Evolutionary conservation across 2,888 invertebrate genomes (phyloP).

Genomic region (Noctua comes): DNA sequence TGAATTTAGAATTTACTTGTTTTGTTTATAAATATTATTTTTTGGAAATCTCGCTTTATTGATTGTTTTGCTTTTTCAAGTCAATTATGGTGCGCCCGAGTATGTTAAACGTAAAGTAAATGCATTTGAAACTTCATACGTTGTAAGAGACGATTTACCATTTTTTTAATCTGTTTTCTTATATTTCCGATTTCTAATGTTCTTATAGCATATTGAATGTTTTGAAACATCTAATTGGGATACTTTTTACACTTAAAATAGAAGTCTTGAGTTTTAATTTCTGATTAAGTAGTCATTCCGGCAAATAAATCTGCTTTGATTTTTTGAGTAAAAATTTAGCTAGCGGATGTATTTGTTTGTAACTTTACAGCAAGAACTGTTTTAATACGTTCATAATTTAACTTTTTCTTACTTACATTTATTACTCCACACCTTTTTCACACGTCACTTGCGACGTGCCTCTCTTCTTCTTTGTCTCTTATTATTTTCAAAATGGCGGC

Average conservation of each 20-base stretch:
- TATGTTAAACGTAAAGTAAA: slow-evolving; percentile 72
- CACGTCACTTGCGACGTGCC: not conserved
- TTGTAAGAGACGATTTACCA: slow-evolving; percentile 69
- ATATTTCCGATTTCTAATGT: not conserved
- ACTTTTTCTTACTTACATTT: not conserved
- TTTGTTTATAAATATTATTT: slow-evolving; percentile 59
- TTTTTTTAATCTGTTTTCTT: not conserved
- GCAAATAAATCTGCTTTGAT: not conserved
- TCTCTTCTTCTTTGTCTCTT: no score
- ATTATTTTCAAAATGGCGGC: slow-evolving; percentile 13
- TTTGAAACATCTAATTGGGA: not conserved
- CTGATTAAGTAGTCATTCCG: no score
- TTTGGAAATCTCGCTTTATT: slow-evolving; percentile 62
- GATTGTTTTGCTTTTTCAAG: slow-evolving; percentile 78
- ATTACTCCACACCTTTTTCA: not conserved
- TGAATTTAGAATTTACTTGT: slow-evolving; percentile 57
- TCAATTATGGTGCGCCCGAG: slow-evolving; percentile 88
- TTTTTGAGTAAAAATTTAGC: slow-evolving; percentile 2
- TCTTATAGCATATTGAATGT: not conserved
- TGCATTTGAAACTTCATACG: slow-evolving; percentile 68
- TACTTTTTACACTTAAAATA: not conserved
- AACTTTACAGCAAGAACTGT: not conserved
- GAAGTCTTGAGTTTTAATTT: not conserved
- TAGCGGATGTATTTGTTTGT: not conserved
- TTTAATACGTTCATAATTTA: not conserved